phyloP scores from a whole-genome alignment of 2,888 invertebrate genomes.

The Amphipyra berbera region DNA sequence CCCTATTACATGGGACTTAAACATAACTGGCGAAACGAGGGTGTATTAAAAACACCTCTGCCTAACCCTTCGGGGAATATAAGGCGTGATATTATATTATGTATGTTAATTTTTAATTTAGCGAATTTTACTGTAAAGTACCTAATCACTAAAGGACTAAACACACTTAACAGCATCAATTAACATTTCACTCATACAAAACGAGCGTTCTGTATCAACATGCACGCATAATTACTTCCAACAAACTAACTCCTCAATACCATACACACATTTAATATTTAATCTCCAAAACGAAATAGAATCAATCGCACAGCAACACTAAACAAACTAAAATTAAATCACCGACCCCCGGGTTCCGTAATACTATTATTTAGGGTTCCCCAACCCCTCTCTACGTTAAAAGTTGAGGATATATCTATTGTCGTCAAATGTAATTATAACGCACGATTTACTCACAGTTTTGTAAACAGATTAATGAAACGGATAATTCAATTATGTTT shows the following conservation, averaged over 20 bases:
- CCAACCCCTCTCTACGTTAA: slow-evolving; percentile 47
- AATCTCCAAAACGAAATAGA: slow-evolving; percentile 56
- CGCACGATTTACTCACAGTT: slow-evolving; percentile 78
- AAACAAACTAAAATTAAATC: slow-evolving; percentile 77
- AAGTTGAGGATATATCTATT: slow-evolving; percentile 57
- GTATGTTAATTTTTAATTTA: too few relatives aligned
- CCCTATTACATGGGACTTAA: too few relatives aligned
- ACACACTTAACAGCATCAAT: too few relatives aligned
- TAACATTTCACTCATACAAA: too few relatives aligned
- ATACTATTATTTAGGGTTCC: slow-evolving; percentile 73
- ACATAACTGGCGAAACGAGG: too few relatives aligned
- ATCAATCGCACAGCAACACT: slow-evolving; percentile 63
- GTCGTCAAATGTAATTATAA: slow-evolving; percentile 76
- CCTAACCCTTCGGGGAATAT: too few relatives aligned
- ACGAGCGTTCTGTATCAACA: too few relatives aligned
- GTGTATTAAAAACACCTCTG: too few relatives aligned
- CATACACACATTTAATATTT: slow-evolving; percentile 59
- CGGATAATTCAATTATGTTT: slow-evolving; percentile 57
- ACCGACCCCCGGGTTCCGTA: slow-evolving; percentile 68
- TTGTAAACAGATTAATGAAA: slow-evolving; percentile 75
- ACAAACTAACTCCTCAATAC: slow-evolving; percentile 62
- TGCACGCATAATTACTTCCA: slow-evolving; percentile 20
- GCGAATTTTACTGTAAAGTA: too few relatives aligned
- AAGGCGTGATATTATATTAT: too few relatives aligned
- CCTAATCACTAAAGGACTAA: too few relatives aligned